Evolutionary conservation across 2,797 vertebrate genomes (phyloP), one percentile per base, ranked within the genome.

Genomic region (Petrocephalus schoutedeni): DNA sequence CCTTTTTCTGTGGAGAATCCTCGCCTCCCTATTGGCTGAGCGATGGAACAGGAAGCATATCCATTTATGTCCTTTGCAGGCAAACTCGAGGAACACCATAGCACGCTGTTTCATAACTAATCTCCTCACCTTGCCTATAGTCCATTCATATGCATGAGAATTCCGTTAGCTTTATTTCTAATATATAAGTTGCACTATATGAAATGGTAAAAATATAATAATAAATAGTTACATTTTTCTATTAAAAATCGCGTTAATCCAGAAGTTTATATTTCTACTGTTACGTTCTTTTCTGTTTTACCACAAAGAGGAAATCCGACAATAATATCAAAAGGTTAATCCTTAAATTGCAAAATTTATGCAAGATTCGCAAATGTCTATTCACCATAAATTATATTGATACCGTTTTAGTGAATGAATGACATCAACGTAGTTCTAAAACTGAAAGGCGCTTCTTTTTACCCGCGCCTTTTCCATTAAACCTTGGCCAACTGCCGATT

Each of bases 1-100:
- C 96, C 96, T 95, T 95, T 92, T 87, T 89, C 89, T 90, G 93
- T 90, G 90, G 94, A 95, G 93, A 94, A 95, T 95, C 95, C 94
- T 91, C 74, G 92, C 93, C 94, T 93, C 86, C 32, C 89, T 87
- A 96, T 96, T 96, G 96, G 95, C 88, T 89, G 93, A 91, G 88
- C 89, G 88, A 83, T 53, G 36, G 88, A 88, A 89, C 88, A 95
- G 96, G 96, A 96, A 96, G 92, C 82, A 90, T 56, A 91, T 64
- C 96, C 95, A 95, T 96, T 91, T 96, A 96, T 94, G 95, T 95
- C 90, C 89, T 74, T 64, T 83, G 58, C 54, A 61, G 87, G 32
- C 85, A 90, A 87, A 89, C 90, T 74, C 86, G 91, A 41, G 53
- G 57, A 71, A 45, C 51, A 59, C 45, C 57, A 5, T 53, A 41